Percentiles rank a stretch among this genome's conserved stretches.
phyloP scores from a whole-genome alignment of 2,888 invertebrate species.

The Helicoverpa assulta region DNA sequence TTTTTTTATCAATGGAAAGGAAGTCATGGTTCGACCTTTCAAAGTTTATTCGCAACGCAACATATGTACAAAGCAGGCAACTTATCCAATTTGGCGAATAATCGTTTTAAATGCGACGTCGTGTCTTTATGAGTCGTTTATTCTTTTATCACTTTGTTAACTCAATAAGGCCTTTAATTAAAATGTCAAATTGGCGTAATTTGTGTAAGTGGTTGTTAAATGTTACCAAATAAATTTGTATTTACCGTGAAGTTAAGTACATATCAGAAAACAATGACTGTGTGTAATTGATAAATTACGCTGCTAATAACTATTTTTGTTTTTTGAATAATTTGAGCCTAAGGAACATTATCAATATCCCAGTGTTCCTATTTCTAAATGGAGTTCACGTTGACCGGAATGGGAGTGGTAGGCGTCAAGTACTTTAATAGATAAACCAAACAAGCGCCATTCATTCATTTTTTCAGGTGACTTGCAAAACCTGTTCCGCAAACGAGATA shows the following conservation, averaged over 20 bases:
- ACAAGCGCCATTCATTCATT: neutral
- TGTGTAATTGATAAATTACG: too few species aligned
- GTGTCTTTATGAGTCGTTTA: constrained; percentile 9
- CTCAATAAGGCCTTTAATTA: constrained; percentile 1
- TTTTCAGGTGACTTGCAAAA: constrained; percentile 1
- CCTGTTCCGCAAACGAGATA: neutral
- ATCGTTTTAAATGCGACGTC: constrained; percentile 6
- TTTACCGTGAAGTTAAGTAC: too few species aligned
- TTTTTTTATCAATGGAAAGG: constrained; percentile 40
- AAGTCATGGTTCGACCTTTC: constrained; percentile 28
- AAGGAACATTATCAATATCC: too few species aligned
- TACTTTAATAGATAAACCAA: neutral
- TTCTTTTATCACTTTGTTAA: constrained; percentile 6
- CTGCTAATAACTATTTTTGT: too few species aligned
- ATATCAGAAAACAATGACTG: too few species aligned
- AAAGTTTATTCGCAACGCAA: constrained; percentile 18
- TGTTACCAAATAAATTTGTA: too few species aligned
- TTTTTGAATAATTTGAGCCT: too few species aligned
- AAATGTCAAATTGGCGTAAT: neutral
- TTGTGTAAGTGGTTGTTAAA: neutral
- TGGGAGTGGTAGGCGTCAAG: too few species aligned
- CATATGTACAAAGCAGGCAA: constrained; percentile 11
- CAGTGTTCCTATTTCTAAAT: too few species aligned
- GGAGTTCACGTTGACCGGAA: too few species aligned
- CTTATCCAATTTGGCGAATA: constrained; percentile 26